These are phyloP conservation scores for Phasianus colchicus DNA, from an alignment of 2,113 vertebrate genomes.

Conservation along the genomic window DNA sequence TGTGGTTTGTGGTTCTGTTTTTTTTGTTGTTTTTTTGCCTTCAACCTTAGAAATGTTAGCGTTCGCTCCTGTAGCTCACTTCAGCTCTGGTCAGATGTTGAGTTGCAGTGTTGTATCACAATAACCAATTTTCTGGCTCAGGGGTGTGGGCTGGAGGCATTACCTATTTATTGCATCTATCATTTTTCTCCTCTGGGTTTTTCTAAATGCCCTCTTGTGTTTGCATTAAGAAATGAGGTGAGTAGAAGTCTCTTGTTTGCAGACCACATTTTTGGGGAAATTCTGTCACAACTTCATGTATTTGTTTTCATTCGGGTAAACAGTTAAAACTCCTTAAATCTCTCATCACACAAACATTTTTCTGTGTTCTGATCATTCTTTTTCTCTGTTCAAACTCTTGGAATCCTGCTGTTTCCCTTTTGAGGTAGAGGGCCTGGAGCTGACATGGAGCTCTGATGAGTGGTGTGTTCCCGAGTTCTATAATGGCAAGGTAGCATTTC, in stretches of 20 bases:
- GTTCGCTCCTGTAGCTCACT: not conserved
- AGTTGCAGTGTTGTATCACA: not conserved
- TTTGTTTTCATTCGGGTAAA: not conserved
- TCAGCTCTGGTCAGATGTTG: not conserved
- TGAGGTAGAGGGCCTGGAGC: not conserved
- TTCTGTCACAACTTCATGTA: not conserved
- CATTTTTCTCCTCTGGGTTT: not conserved
- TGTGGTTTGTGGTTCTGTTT: not conserved
- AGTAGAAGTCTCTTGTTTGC: not conserved
- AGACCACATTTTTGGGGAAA: not conserved
- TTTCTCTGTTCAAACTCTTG: not conserved
- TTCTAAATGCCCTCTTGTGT: not conserved
- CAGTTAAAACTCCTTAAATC: not conserved
- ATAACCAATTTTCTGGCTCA: not conserved
- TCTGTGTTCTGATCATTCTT: not conserved
- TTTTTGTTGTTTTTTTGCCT: no score
- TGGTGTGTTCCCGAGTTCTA: not conserved
- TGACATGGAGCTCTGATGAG: not conserved
- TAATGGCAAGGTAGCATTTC: not conserved
- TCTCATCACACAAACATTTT: not conserved
- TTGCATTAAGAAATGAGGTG: rapidly evolving
- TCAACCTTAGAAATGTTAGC: not conserved
- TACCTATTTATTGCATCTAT: not conserved
- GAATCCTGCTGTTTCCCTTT: not conserved
- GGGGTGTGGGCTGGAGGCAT: not conserved